Percentiles rank a stretch among this genome's conserved stretches.
These are phyloP conservation scores for Tarsius wallacei DNA, from an alignment of 2,797 vertebrate genomes.

Conservation along the genomic window DNA sequence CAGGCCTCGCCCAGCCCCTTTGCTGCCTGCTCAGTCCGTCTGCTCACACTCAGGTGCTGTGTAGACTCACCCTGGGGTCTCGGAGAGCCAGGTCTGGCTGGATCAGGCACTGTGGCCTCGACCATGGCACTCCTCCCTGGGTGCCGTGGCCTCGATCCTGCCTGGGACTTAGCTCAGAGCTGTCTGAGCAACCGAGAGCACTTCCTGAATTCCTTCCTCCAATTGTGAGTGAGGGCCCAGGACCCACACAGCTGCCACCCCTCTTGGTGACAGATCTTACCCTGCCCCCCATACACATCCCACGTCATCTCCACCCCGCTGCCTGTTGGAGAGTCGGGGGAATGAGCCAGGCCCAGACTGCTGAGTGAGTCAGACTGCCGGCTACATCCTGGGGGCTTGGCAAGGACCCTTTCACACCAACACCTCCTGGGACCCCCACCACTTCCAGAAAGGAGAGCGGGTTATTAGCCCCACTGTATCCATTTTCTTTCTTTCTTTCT, in stretches of 20 bases:
- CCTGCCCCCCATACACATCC: background rate
- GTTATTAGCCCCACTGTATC: background rate
- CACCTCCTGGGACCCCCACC: background rate
- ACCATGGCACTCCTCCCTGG: background rate
- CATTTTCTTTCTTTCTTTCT: background rate
- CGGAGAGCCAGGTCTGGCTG: background rate
- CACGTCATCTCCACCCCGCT: background rate
- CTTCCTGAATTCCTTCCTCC: slow-evolving; percentile 81
- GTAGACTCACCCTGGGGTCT: slow-evolving; percentile 72
- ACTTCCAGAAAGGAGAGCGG: background rate
- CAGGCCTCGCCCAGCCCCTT: background rate
- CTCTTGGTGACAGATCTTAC: background rate
- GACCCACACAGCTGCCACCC: slow-evolving; percentile 13
- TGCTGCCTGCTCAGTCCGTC: background rate
- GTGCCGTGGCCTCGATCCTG: background rate
- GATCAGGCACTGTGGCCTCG: background rate
- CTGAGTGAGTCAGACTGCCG: background rate
- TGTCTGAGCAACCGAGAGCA: slow-evolving; percentile 54
- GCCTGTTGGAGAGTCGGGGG: background rate
- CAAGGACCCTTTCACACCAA: background rate
- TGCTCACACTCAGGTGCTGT: background rate
- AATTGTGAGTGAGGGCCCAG: slow-evolving; percentile 65
- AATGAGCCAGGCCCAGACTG: background rate
- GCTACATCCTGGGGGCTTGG: background rate
- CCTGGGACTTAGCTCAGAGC: slow-evolving; percentile 31